Conservation (phyloP, 2,888 invertebrate species). For the Dasysyrphus albostriatus region DNA sequence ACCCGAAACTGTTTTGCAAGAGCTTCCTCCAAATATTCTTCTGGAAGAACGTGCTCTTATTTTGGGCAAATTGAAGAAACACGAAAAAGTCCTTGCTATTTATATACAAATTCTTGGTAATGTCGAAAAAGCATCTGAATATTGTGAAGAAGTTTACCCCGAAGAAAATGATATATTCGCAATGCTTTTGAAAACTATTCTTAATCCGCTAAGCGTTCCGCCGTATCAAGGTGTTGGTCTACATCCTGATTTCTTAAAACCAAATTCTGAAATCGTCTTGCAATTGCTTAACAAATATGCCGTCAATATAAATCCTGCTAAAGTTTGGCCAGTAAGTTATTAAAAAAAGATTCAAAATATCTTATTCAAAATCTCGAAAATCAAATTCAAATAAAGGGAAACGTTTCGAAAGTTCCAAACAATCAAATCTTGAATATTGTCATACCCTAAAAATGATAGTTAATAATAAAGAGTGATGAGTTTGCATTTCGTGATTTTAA, state of each 20-base stretch:
- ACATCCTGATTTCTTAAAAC: conserved; percentile 87
- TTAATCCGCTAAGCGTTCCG: conserved; percentile 84
- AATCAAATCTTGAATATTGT: no score
- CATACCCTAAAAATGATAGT: no score
- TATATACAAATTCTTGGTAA: conserved; percentile 95
- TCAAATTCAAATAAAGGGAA: no score
- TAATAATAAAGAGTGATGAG: no score
- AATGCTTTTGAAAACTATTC: conserved; percentile 83
- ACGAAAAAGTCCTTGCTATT: conserved; percentile 96
- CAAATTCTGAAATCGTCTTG: conserved; percentile 92
- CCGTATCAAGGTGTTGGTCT: conserved; percentile 82
- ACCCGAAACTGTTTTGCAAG: conserved; percentile 93
- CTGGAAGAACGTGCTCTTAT: conserved; percentile 98
- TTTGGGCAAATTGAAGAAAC: conserved; percentile 93
- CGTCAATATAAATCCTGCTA: conserved; percentile 91
- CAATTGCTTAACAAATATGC: conserved; percentile 93
- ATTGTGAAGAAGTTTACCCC: conserved; percentile 90
- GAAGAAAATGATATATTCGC: conserved; percentile 82
- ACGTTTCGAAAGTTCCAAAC: no score
- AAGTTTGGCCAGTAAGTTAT: conserved; percentile 85
- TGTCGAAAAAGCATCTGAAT: conserved; percentile 91
- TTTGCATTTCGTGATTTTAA: no score
- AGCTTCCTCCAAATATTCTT: conserved; percentile 93
- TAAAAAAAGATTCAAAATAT: no score
- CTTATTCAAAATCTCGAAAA: no score